Conservation (phyloP, 2,888 invertebrate genomes). For the Melangyna quadrimaculata region DNA sequence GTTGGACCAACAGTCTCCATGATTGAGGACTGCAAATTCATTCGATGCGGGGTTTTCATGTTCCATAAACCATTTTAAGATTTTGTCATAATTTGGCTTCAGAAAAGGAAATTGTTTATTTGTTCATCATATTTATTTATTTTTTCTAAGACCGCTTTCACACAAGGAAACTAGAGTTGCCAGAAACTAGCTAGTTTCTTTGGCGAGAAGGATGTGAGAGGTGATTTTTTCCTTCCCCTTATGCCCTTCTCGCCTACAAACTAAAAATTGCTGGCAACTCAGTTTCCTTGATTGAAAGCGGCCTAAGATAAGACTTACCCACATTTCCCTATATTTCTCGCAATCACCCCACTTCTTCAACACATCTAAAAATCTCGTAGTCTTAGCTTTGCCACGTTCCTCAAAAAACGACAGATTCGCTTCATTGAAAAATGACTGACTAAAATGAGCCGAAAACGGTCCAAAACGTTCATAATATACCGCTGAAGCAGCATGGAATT, state of each 20-base stretch:
- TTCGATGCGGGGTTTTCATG: slow-evolving; percentile 15
- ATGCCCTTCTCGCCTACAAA: too few species aligned
- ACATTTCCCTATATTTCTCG: slow-evolving; percentile 55
- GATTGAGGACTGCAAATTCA: slow-evolving; percentile 75
- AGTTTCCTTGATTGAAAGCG: too few species aligned
- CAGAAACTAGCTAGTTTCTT: too few species aligned
- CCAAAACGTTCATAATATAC: slow-evolving; percentile 75
- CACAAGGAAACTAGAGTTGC: too few species aligned
- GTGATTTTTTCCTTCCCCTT: too few species aligned
- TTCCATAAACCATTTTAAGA: slow-evolving; percentile 34
- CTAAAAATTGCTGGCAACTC: too few species aligned
- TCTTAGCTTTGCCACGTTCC: slow-evolving; percentile 41
- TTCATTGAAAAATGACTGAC: slow-evolving; percentile 36
- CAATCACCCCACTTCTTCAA: slow-evolving; percentile 46
- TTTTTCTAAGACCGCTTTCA: too few species aligned
- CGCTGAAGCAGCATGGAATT: slow-evolving; percentile 80
- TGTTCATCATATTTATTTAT: too few species aligned
- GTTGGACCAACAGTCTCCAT: slow-evolving; percentile 78
- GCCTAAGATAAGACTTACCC: too few species aligned
- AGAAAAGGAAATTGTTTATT: too few species aligned
- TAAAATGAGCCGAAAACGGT: slow-evolving; percentile 45
- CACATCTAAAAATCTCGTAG: not conserved
- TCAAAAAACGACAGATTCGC: slow-evolving; percentile 1
- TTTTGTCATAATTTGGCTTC: slow-evolving; percentile 6
- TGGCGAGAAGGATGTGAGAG: too few species aligned